phyloP scores from a whole-genome alignment of 2,113 vertebrate species.

The Lepus europaeus region DNA sequence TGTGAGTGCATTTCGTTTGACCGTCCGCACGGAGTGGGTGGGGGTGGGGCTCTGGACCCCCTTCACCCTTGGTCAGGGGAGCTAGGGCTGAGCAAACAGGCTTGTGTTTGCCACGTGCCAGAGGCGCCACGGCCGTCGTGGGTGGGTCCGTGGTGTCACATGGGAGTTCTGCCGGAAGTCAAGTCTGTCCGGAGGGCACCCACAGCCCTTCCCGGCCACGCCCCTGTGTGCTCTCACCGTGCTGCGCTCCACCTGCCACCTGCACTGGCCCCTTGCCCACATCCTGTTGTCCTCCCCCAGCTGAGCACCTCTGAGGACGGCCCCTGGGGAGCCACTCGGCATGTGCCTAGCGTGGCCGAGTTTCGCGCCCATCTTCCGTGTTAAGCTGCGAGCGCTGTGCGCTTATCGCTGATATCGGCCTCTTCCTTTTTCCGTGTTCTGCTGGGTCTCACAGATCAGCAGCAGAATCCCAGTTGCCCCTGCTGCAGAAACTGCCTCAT shows the following conservation, averaged over 20 bases:
- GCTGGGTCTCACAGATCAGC: neutral
- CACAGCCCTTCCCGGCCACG: fast-evolving
- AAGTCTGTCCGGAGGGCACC: no score
- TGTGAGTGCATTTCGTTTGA: no score
- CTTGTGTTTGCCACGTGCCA: fast-evolving
- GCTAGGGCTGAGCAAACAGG: fast-evolving
- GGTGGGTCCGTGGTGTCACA: no score
- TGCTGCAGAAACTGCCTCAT: fast-evolving
- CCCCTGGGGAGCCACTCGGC: fast-evolving
- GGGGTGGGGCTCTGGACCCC: neutral
- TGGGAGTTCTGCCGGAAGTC: neutral
- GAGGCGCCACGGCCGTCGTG: no score
- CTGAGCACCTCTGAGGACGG: fast-evolving
- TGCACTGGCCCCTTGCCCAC: fast-evolving
- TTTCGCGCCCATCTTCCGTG: fast-evolving
- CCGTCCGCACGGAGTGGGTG: no score
- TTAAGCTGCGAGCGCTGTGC: fast-evolving
- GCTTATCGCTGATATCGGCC: neutral
- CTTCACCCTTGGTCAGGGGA: fast-evolving
- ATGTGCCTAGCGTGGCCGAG: fast-evolving
- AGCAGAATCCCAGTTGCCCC: fast-evolving
- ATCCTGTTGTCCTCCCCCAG: no score
- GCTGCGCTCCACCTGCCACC: fast-evolving
- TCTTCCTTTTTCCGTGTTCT: fast-evolving
- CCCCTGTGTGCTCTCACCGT: no score